Evolutionary conservation across 1,140 invertebrate species (phyloP).

Genomic region (Ptiloglossa arizonensis): DNA sequence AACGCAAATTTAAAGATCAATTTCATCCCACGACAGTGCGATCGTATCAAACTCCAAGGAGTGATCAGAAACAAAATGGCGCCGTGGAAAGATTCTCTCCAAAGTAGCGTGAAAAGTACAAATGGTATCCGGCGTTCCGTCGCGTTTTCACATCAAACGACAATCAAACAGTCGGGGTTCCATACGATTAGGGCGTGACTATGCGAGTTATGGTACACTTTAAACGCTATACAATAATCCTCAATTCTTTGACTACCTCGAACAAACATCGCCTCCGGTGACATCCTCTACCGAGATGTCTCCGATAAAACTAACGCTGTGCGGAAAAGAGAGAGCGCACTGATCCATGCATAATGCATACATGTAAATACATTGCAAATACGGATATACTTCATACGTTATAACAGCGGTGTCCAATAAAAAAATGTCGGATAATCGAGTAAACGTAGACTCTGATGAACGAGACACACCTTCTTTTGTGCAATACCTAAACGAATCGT

Average conservation of each 20-base stretch:
- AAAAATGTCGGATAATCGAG: neutral
- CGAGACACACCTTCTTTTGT: neutral
- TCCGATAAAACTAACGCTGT: conserved; percentile 67
- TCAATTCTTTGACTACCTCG: conserved; percentile 40
- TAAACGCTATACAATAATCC: conserved; percentile 55
- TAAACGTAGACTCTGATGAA: neutral
- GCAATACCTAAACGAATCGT: neutral
- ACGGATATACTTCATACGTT: conserved; percentile 8
- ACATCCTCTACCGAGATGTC: conserved; percentile 17
- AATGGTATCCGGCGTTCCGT: conserved; percentile 54
- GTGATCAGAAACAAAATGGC: neutral
- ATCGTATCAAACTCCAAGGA: too few relatives aligned
- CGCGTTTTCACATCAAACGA: conserved; percentile 49
- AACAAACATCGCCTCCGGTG: conserved; percentile 26
- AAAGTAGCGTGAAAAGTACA: neutral
- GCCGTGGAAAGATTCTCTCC: neutral
- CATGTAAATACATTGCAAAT: neutral
- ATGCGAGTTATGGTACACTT: conserved; percentile 48
- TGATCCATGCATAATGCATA: neutral
- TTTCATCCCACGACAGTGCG: too few relatives aligned
- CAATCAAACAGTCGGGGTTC: conserved; percentile 36
- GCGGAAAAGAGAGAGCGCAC: conserved; percentile 53
- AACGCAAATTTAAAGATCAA: too few relatives aligned
- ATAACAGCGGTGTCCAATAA: conserved; percentile 13
- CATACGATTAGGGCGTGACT: conserved; percentile 35